Evolutionary conservation across 1,140 invertebrate species (phyloP).

Genomic region (Apolygus lucorum): DNA sequence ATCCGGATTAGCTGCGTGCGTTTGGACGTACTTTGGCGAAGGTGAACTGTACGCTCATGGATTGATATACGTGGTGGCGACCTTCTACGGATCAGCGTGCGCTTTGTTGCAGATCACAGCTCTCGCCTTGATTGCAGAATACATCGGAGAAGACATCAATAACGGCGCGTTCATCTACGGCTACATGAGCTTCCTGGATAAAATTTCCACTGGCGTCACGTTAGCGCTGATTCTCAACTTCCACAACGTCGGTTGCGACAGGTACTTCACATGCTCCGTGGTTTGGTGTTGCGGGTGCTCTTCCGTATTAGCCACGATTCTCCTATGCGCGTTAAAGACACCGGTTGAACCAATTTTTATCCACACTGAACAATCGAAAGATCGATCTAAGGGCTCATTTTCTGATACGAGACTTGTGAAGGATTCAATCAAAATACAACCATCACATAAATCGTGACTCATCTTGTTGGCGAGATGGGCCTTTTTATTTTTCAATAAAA

Average conservation of each 20-base stretch:
- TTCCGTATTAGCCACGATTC: background rate
- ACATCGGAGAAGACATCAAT: slow-evolving; percentile 76
- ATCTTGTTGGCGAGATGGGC: too few relatives aligned
- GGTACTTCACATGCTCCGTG: background rate
- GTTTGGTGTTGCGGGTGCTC: background rate
- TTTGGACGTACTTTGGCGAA: slow-evolving; percentile 58
- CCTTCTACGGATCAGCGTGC: slow-evolving; percentile 59
- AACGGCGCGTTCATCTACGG: slow-evolving; percentile 92
- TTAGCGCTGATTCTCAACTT: slow-evolving; percentile 49
- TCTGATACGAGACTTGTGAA: too few relatives aligned
- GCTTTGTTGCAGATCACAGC: slow-evolving; percentile 83
- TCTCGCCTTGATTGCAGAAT: slow-evolving; percentile 77
- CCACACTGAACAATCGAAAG: too few relatives aligned
- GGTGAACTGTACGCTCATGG: slow-evolving; percentile 49
- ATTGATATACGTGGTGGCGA: slow-evolving; percentile 63
- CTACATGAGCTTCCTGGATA: slow-evolving; percentile 93
- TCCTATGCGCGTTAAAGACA: too few relatives aligned
- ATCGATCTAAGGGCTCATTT: too few relatives aligned
- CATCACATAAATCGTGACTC: too few relatives aligned
- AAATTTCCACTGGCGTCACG: slow-evolving; percentile 77
- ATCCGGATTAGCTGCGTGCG: slow-evolving; percentile 53
- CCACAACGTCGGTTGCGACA: background rate
- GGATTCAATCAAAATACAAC: too few relatives aligned
- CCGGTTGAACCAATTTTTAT: too few relatives aligned
- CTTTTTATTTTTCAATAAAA: too few relatives aligned